Evolutionary conservation across 2,888 invertebrate genomes (phyloP).

Genomic region (Cryptophagus acutangulus): DNA sequence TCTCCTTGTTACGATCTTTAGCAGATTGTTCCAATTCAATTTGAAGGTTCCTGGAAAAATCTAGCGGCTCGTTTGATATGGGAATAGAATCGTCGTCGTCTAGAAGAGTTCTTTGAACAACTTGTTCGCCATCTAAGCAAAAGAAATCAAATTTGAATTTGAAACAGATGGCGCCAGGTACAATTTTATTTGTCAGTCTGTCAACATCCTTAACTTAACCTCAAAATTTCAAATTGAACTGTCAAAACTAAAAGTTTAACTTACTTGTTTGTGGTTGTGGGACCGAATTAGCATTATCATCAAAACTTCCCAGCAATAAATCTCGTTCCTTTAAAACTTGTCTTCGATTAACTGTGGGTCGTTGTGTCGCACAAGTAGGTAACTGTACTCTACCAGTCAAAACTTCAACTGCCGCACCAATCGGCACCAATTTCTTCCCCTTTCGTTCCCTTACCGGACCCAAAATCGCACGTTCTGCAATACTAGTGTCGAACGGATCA

Average conservation of each 20-base stretch:
- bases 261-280: constrained; percentile 3
- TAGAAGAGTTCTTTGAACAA: constrained; percentile 59
- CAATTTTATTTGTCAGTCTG: too few species aligned
- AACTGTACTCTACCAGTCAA: constrained; percentile 78
- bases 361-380: constrained; percentile 57
- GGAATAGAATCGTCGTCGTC: constrained; percentile 69
- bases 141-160: constrained; percentile 3
- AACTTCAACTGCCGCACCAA: constrained; percentile 83
- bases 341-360: constrained; percentile 49
- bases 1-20: constrained; percentile 24
- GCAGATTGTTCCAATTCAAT: constrained; percentile 26
- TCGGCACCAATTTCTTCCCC: constrained; percentile 74
- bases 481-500: constrained; percentile 85
- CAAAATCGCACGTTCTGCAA: constrained; percentile 77
- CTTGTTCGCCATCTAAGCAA: constrained; percentile 32
- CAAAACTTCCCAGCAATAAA: constrained; percentile 62
- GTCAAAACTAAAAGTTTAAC: background rate
- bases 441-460: constrained; percentile 66
- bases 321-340: constrained; percentile 54
- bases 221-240: too few species aligned
- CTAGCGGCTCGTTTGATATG: constrained; percentile 63
- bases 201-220: too few species aligned
- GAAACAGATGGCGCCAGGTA: too few species aligned
- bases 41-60: constrained; percentile 61
- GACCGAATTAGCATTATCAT: constrained; percentile 41